Conservation (phyloP, 1,140 invertebrate species). For the Frieseomelitta varia region DNA sequence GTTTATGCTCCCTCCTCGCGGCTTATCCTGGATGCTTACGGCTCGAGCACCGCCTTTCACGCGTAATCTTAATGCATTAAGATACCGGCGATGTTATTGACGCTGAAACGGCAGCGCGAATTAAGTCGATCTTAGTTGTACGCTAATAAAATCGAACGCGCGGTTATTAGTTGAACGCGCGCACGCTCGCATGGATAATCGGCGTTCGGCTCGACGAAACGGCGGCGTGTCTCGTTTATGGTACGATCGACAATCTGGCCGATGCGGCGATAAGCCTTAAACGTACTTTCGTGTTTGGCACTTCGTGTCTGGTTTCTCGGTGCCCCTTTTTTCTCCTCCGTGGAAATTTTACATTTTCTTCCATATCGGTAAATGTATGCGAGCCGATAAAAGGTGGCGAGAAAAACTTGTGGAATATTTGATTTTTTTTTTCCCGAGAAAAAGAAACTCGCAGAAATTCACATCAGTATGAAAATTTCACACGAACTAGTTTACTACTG, state of each 20-base stretch:
- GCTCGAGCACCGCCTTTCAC: constrained; percentile 32
- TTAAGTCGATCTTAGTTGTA: constrained; percentile 41
- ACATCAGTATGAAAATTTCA: neutral
- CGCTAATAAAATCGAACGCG: constrained; percentile 40
- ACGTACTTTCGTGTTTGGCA: neutral
- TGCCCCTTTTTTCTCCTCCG: no score
- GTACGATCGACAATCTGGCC: neutral
- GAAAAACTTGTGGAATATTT: neutral
- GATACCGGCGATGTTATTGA: constrained; percentile 52
- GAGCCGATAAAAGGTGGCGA: neutral
- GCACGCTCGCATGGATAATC: constrained; percentile 2
- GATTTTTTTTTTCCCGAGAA: neutral
- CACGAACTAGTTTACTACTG: neutral
- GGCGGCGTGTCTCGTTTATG: neutral
- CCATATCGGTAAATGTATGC: neutral
- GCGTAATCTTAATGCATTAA: constrained; percentile 57
- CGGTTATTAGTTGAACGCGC: constrained; percentile 18
- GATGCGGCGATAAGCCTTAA: neutral
- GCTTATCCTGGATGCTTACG: constrained; percentile 26
- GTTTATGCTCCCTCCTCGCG: neutral
- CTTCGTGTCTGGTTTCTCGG: neutral
- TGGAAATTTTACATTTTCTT: neutral
- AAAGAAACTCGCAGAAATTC: neutral
- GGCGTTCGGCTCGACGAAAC: neutral
- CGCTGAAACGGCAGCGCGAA: constrained; percentile 25